Evolutionary conservation across 2,888 invertebrate species (phyloP).

Genomic region (Eueremaeus valkanovi): DNA sequence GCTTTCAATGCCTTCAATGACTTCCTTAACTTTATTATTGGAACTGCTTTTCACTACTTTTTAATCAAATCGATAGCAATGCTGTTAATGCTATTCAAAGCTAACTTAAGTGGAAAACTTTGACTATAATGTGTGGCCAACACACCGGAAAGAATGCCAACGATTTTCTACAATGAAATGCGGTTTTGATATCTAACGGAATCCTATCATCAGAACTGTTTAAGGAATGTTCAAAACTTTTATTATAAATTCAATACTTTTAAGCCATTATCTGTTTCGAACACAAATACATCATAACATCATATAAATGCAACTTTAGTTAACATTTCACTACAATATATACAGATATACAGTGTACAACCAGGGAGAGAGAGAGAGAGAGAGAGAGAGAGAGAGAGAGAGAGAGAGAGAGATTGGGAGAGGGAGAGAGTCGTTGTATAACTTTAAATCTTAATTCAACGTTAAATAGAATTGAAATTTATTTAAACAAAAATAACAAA

Average conservation of each 20-base stretch:
- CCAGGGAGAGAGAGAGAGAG: too few species aligned
- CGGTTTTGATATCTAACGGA: constrained; percentile 31
- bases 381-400: neutral
- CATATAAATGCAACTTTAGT: neutral
- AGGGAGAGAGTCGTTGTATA: neutral
- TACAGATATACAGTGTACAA: too few species aligned
- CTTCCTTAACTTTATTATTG: constrained; percentile 35
- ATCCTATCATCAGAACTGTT: constrained; percentile 31
- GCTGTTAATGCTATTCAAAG: constrained; percentile 21
- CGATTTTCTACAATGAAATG: constrained; percentile 33
- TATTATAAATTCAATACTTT: constrained; percentile 30
- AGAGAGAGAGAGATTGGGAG: neutral
- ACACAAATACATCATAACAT: constrained; percentile 9
- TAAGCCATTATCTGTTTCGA: constrained; percentile 30
- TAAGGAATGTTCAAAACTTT: constrained; percentile 35
- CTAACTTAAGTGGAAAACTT: constrained; percentile 36
- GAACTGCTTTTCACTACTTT: constrained; percentile 16
- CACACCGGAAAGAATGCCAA: constrained; percentile 32
- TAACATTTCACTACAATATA: neutral
- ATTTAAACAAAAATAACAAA: constrained; percentile 33
- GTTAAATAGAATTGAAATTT: constrained; percentile 8
- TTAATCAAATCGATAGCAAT: constrained; percentile 28
- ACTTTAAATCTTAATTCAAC: constrained; percentile 7
- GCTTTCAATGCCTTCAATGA: too few species aligned
- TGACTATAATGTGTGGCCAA: constrained; percentile 31